A percentile compares a stretch with the other conserved stretches of the same genome.
These are phyloP conservation scores for Gonatopus flavifemur DNA, from an alignment of 1,140 invertebrate species.

Conservation along the genomic window DNA sequence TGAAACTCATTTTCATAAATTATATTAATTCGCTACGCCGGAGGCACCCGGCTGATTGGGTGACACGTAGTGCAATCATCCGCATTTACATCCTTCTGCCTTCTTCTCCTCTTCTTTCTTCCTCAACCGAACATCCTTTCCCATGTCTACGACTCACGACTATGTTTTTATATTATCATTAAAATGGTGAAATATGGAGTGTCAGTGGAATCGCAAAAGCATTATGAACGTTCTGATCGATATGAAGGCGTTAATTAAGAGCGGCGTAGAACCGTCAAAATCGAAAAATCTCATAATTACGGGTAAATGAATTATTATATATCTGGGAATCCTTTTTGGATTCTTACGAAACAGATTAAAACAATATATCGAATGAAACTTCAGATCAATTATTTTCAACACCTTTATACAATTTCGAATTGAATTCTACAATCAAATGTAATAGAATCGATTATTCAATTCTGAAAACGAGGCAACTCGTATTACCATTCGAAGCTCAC, in stretches of 20 bases:
- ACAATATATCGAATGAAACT: no score
- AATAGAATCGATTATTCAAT: no score
- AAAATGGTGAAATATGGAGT: slow-evolving; percentile 25
- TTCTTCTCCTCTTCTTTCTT: neutral
- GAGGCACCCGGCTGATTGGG: slow-evolving; percentile 38
- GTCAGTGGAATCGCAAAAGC: slow-evolving; percentile 19
- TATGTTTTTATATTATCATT: slow-evolving; percentile 20
- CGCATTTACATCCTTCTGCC: slow-evolving; percentile 1
- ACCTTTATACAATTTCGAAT: no score
- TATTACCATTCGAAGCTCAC: no score
- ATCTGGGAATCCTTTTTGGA: no score
- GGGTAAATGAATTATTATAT: no score
- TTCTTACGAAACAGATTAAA: no score
- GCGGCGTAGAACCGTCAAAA: no score
- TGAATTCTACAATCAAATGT: no score
- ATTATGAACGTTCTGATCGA: slow-evolving; percentile 21
- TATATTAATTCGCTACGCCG: slow-evolving; percentile 49
- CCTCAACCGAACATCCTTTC: neutral
- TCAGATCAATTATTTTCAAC: no score
- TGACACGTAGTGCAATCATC: slow-evolving; percentile 31
- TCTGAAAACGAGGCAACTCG: no score
- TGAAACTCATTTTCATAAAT: slow-evolving; percentile 55
- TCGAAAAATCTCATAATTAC: no score
- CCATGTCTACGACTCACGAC: neutral
- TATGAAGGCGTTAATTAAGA: slow-evolving; percentile 24